These are phyloP conservation scores for Diachasma alloeum DNA, from an alignment of 1,140 invertebrate genomes.

Conservation along the genomic window DNA sequence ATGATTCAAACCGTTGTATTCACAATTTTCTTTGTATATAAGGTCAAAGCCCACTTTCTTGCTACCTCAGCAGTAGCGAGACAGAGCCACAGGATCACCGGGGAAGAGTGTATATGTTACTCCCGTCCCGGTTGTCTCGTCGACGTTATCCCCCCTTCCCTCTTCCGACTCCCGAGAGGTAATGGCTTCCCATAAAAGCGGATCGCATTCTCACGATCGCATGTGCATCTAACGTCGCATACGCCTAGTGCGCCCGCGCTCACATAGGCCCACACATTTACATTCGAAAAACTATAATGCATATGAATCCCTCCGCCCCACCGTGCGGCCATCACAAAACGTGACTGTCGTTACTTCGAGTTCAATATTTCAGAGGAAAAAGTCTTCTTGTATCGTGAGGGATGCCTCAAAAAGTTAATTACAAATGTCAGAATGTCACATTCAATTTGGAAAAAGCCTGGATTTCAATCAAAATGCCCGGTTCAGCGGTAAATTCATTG, in stretches of 20 bases:
- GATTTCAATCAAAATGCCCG: not conserved
- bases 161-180: not conserved
- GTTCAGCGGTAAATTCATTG: too few relatives aligned
- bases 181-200: constrained; percentile 39
- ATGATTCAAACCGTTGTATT: not conserved
- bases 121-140: constrained; percentile 26
- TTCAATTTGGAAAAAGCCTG: not conserved
- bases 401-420: not conserved
- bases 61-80: not conserved
- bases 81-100: not conserved
- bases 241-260: too few relatives aligned
- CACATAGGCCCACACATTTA: not conserved
- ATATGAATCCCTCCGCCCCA: too few relatives aligned
- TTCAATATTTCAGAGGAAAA: too few relatives aligned
- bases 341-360: too few relatives aligned
- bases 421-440: not conserved
- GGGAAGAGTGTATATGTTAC: constrained; percentile 24
- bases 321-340: too few relatives aligned
- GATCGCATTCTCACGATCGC: constrained; percentile 35
- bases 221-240: not conserved
- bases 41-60: constrained; percentile 40
- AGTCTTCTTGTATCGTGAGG: too few relatives aligned
- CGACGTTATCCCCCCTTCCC: not conserved
- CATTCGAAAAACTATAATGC: not conserved
- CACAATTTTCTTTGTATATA: constrained; percentile 30